These are phyloP conservation scores for Drosophila gaucha DNA, from an alignment of 2,888 invertebrate genomes.

Conservation along the genomic window DNA sequence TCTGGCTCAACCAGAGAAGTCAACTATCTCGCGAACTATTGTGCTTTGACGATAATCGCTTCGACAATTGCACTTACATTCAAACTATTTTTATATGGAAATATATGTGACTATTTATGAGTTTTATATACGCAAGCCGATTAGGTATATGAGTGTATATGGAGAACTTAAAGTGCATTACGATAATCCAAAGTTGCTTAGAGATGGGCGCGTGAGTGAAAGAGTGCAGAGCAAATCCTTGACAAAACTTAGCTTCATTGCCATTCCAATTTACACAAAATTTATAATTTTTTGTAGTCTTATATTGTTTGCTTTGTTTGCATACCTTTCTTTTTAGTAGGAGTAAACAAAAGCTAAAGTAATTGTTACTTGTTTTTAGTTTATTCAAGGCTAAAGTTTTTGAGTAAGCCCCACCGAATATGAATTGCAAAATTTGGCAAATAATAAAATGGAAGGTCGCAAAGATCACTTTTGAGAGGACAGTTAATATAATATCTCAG, in stretches of 20 bases:
- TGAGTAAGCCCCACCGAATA: neutral
- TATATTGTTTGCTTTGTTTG: neutral
- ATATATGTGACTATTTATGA: neutral
- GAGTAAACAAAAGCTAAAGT: neutral
- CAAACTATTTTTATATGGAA: neutral
- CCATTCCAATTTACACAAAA: neutral
- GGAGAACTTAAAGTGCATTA: conserved; percentile 1
- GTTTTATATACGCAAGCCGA: conserved; percentile 10
- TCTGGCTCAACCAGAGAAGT: conserved; percentile 27
- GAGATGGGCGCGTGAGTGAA: conserved; percentile 24
- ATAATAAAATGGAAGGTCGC: neutral
- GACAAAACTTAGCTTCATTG: neutral
- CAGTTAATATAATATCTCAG: neutral
- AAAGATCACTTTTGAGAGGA: neutral
- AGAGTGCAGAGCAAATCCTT: neutral
- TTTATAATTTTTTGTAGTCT: neutral
- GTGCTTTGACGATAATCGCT: conserved; percentile 31
- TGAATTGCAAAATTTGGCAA: neutral
- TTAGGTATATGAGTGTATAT: conserved; percentile 14
- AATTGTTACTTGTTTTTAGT: neutral
- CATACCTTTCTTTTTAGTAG: neutral
- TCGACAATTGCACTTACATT: conserved; percentile 13
- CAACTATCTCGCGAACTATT: conserved; percentile 15
- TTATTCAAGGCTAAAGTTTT: neutral
- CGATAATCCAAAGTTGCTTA: neutral